Evolutionary conservation across 2,888 invertebrate species (phyloP).

Genomic region (Clunio marinus): DNA sequence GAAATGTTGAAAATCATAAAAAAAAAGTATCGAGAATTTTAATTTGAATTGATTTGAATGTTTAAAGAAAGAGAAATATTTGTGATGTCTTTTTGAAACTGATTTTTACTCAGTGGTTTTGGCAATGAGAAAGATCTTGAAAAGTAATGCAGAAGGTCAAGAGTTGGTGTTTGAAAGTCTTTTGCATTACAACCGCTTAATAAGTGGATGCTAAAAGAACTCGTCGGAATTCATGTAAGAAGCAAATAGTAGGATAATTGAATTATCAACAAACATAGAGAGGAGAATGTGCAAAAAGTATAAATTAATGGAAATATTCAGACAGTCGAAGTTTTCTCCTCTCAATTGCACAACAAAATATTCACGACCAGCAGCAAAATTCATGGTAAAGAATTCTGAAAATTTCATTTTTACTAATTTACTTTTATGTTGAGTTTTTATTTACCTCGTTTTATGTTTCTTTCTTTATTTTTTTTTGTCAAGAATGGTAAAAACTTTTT

Average conservation of each 20-base stretch:
- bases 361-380: not conserved
- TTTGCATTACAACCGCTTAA: not conserved
- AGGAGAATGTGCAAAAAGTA: constrained; percentile 31
- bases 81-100: not conserved
- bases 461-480: constrained; percentile 18
- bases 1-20: constrained; percentile 6
- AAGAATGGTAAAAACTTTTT: not conserved
- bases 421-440: constrained; percentile 29
- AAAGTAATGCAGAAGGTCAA: not conserved
- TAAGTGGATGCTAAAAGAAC: not conserved
- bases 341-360: not conserved
- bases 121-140: not conserved
- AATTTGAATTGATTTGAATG: constrained; percentile 21
- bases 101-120: not conserved
- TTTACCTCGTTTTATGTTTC: constrained; percentile 29
- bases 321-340: too few species aligned
- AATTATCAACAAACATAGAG: constrained; percentile 23
- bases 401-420: constrained; percentile 32
- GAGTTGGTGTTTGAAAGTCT: not conserved
- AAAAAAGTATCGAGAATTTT: constrained; percentile 10
- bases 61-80: not conserved
- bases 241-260: constrained; percentile 25
- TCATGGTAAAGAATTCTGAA: not conserved
- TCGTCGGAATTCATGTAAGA: constrained; percentile 19
- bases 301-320: constrained; percentile 33